These are phyloP conservation scores for roundworm (Caenorhabditis elegans) DNA, from an alignment of 1,140 invertebrate species.

Conservation along the genomic window WBcel235 BX284603.4:6473501-6474000, in stretches of 20 bases:
- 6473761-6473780: constrained; percentile 49
- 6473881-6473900: constrained; percentile 53
- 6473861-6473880: constrained; percentile 43
- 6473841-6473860: not conserved
- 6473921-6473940: too few species aligned
- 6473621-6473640: constrained; percentile 67
- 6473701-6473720: constrained; percentile 77
- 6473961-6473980: too few species aligned
- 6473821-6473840: constrained; percentile 44
- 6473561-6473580: too few species aligned
- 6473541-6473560: too few species aligned
- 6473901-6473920: constrained; percentile 1
- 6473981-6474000: too few species aligned
- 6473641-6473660: constrained; percentile 58
- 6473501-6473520: too few species aligned
- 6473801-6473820: constrained; percentile 40
- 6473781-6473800: constrained; percentile 56
- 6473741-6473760: constrained; percentile 70
- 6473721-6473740: constrained; percentile 73
- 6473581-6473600: constrained; percentile 51
- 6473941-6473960: too few species aligned
- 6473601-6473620: constrained; percentile 62
- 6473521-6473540: too few species aligned
- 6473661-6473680: constrained; percentile 57
- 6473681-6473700: constrained; percentile 75